phyloP scores from a whole-genome alignment of 2,113 vertebrate species.

The Misgurnus anguillicaudatus region DNA sequence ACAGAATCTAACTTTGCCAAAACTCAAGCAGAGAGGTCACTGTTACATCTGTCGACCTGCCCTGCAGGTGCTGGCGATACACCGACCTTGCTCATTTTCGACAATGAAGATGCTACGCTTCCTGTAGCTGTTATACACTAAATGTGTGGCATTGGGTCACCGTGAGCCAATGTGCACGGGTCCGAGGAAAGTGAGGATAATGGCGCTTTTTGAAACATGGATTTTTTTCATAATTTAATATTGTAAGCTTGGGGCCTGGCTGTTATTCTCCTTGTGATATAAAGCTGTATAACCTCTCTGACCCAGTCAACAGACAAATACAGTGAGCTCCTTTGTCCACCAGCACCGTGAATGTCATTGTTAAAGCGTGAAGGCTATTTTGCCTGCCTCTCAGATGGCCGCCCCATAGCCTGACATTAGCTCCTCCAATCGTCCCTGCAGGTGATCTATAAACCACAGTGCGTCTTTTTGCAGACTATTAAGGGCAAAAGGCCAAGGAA shows the following conservation, averaged over 20 bases:
- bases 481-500: background rate
- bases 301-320: conserved; percentile 41
- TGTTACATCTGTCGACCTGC: background rate
- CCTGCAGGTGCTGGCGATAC: background rate
- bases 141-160: background rate
- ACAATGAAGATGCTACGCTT: background rate
- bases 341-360: conserved; percentile 65
- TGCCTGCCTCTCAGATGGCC: conserved; percentile 68
- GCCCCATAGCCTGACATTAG: background rate
- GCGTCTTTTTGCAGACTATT: background rate
- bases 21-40: background rate
- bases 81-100: background rate
- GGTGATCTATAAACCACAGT: no score
- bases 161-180: background rate
- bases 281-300: background rate
- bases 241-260: background rate
- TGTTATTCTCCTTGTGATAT: background rate
- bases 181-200: background rate
- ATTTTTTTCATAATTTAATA: background rate
- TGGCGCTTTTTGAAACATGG: background rate
- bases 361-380: conserved; percentile 55
- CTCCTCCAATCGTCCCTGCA: background rate
- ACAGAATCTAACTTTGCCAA: background rate
- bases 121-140: background rate
- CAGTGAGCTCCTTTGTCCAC: conserved; percentile 64